Percentiles rank a stretch among this genome's conserved stretches.
Evolutionary conservation across 1,140 invertebrate genomes (phyloP).

Genomic region (Bombus huntii): DNA sequence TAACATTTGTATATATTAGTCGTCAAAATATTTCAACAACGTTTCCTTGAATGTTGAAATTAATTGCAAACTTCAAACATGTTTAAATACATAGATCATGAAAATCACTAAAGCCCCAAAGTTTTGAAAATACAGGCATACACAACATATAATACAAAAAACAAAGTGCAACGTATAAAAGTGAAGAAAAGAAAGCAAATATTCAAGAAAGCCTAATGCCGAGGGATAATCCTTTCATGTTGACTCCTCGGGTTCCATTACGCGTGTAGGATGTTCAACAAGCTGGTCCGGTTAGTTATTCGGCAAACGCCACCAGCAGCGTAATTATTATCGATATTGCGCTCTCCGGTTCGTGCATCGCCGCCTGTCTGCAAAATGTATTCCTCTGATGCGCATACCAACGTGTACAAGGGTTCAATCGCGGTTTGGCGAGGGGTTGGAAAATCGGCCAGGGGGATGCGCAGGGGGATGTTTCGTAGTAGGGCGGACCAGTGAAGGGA

Average conservation of each 20-base stretch:
- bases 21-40: too few species aligned
- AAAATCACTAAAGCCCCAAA: too few species aligned
- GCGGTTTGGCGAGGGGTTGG: slow-evolving; percentile 69
- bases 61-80: too few species aligned
- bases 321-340: slow-evolving; percentile 52
- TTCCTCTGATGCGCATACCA: slow-evolving; percentile 49
- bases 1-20: too few species aligned
- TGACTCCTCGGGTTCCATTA: slow-evolving; percentile 5
- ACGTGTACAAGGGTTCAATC: slow-evolving; percentile 68
- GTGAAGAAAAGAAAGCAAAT: not conserved
- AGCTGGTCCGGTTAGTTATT: not conserved
- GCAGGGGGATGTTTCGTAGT: slow-evolving; percentile 65
- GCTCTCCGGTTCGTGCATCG: slow-evolving; percentile 14
- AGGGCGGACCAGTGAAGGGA: slow-evolving; percentile 69
- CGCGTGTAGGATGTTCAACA: not conserved
- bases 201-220: too few species aligned
- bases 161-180: too few species aligned
- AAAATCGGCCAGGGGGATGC: slow-evolving; percentile 64
- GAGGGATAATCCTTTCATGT: too few species aligned
- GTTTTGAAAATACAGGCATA: too few species aligned
- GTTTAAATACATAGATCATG: too few species aligned
- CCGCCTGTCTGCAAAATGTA: slow-evolving; percentile 37
- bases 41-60: too few species aligned
- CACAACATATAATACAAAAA: too few species aligned
- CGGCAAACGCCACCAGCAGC: not conserved